Conservation (phyloP, 2,113 vertebrate genomes). For the Clinocottus analis region DNA sequence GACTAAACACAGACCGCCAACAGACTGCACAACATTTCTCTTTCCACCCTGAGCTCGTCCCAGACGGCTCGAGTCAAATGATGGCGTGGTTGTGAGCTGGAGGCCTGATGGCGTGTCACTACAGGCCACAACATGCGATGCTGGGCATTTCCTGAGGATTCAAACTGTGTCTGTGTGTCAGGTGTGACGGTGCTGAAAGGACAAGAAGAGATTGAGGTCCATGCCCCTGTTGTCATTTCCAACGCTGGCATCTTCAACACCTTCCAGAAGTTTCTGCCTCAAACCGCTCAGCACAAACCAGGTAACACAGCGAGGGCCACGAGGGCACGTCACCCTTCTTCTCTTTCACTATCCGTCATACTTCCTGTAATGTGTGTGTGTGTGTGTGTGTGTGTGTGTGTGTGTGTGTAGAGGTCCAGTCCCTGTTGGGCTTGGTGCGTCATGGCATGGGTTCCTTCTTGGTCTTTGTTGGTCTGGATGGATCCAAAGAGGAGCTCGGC, state of each 20-base stretch:
- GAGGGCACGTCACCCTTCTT: background rate
- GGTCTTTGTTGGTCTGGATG: conserved; percentile 86
- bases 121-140: background rate
- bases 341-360: background rate
- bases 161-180: conserved; percentile 46
- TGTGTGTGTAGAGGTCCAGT: conserved; percentile 74
- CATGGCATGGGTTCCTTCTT: conserved; percentile 87
- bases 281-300: conserved; percentile 69
- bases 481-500: conserved; percentile 82
- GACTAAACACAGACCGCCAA: background rate
- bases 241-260: conserved; percentile 88
- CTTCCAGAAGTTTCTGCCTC: conserved; percentile 84
- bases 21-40: background rate
- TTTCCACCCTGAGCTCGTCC: background rate
- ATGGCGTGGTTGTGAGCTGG: background rate
- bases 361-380: background rate
- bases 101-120: background rate
- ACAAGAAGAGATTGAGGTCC: conserved; percentile 78
- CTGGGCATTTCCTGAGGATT: no score
- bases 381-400: conserved; percentile 2
- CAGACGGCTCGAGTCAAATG: background rate
- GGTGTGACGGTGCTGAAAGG: conserved; percentile 83
- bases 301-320: no score
- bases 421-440: conserved; percentile 76
- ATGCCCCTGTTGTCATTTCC: conserved; percentile 84